Conservation (phyloP, 2,888 invertebrate genomes). For the Acronicta leporina region DNA sequence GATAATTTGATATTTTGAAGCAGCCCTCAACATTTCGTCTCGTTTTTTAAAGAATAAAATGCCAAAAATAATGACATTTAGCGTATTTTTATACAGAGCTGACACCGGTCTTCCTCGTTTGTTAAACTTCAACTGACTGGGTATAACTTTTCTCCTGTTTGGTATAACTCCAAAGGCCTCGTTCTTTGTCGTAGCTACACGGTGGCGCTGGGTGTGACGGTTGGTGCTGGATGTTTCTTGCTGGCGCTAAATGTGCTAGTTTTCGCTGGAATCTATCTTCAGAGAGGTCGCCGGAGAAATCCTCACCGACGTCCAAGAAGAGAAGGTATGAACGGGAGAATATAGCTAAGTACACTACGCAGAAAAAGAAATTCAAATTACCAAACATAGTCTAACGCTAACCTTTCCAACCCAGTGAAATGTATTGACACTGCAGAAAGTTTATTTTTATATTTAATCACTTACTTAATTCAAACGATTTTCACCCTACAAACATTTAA, state of each 20-base stretch:
- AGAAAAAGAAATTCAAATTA: too few species aligned
- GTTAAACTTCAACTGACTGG: not conserved
- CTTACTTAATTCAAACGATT: too few species aligned
- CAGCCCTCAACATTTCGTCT: conserved; percentile 19
- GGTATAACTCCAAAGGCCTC: too few species aligned
- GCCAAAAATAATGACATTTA: conserved; percentile 4
- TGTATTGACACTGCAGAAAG: too few species aligned
- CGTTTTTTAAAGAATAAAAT: conserved; percentile 16
- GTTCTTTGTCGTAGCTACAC: conserved; percentile 88
- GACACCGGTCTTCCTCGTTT: not conserved
- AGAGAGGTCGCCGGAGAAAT: conserved; percentile 89
- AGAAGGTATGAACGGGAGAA: conserved; percentile 64
- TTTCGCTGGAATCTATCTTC: conserved; percentile 93
- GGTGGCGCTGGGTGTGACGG: conserved; percentile 93
- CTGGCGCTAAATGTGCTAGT: conserved; percentile 92
- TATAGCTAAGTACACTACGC: too few species aligned
- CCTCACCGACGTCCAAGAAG: conserved; percentile 70
- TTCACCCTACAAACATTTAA: too few species aligned
- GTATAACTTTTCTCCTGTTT: too few species aligned
- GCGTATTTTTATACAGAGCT: not conserved
- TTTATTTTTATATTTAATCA: too few species aligned
- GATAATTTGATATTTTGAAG: conserved; percentile 39
- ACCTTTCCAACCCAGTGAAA: too few species aligned
- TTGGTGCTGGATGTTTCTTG: conserved; percentile 92
- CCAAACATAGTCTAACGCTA: too few species aligned